Evolutionary conservation across 1,140 invertebrate genomes (phyloP).

Genomic region (Cyphomyrmex costatus): DNA sequence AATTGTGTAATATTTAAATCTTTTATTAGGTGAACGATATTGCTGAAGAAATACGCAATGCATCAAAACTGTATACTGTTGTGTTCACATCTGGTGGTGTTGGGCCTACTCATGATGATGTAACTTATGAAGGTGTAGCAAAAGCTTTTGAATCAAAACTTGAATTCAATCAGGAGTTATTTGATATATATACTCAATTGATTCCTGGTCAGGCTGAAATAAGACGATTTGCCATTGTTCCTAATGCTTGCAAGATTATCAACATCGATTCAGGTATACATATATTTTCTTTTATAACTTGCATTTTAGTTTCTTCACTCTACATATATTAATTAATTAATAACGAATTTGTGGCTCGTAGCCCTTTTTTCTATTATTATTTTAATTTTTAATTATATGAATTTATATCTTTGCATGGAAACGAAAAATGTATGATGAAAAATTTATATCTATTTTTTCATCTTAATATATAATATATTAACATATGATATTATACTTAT

Average conservation of each 20-base stretch:
- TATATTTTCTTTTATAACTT: neutral
- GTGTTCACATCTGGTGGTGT: constrained; percentile 92
- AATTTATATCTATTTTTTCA: neutral
- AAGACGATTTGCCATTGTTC: constrained; percentile 74
- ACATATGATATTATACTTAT: constrained; percentile 25
- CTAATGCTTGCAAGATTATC: constrained; percentile 78
- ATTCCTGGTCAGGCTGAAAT: constrained; percentile 73
- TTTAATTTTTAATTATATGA: neutral
- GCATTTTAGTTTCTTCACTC: neutral
- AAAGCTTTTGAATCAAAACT: constrained; percentile 89
- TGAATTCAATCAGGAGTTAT: constrained; percentile 87
- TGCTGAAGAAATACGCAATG: constrained; percentile 88
- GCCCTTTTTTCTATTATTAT: no score
- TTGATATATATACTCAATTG: constrained; percentile 83
- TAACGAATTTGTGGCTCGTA: no score
- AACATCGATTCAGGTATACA: constrained; percentile 67
- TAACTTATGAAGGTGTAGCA: constrained; percentile 91
- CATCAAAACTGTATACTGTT: constrained; percentile 86
- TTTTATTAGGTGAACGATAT: constrained; percentile 87
- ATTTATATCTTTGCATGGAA: neutral
- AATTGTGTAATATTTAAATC: neutral
- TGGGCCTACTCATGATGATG: constrained; percentile 93
- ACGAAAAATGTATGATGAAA: neutral
- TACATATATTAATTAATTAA: no score
- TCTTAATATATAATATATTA: neutral